A percentile compares a stretch with the other conserved stretches of the same genome.
These are phyloP conservation scores for Diabrotica virgifera DNA, from an alignment of 1,140 invertebrate species.

Conservation along the genomic window DNA sequence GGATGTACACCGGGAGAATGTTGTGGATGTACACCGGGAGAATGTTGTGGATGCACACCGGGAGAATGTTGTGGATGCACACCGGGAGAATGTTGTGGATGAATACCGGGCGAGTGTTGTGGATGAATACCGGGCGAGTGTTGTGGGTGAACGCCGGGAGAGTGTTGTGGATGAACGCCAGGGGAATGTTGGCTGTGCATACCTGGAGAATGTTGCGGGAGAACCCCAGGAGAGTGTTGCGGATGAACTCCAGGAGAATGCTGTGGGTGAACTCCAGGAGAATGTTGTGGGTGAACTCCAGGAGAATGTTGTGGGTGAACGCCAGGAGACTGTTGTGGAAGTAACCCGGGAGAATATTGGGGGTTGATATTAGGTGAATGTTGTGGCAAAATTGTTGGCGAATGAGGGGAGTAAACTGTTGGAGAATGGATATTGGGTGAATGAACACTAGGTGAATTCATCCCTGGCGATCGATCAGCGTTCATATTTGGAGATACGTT, in stretches of 20 bases:
- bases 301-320: conserved; percentile 21
- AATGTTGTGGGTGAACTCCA: conserved; percentile 13
- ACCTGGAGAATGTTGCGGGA: conserved; percentile 28
- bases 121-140: neutral
- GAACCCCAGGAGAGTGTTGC: conserved; percentile 15
- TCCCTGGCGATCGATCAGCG: neutral
- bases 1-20: conserved; percentile 21
- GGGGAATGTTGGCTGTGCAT: conserved; percentile 25
- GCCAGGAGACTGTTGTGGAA: conserved; percentile 18
- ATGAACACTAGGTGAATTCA: conserved; percentile 20
- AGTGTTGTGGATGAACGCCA: conserved; percentile 20
- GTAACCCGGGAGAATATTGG: conserved; percentile 21
- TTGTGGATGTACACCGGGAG: conserved; percentile 18
- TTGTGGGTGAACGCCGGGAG: conserved; percentile 16
- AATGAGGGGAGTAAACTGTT: conserved; percentile 26
- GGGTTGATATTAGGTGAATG: conserved; percentile 24
- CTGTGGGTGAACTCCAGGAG: conserved; percentile 13
- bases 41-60: conserved; percentile 15
- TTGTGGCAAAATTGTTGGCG: conserved; percentile 22
- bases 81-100: conserved; percentile 19
- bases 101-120: neutral
- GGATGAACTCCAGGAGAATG: conserved; percentile 23
- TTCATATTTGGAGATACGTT: conserved; percentile 19
- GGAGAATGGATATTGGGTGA: conserved; percentile 19
- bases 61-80: conserved; percentile 18